A percentile compares a stretch with the other conserved stretches of the same genome.
These are phyloP conservation scores for Bufo gargarizans DNA, from an alignment of 2,113 vertebrate species.

Conservation along the genomic window DNA sequence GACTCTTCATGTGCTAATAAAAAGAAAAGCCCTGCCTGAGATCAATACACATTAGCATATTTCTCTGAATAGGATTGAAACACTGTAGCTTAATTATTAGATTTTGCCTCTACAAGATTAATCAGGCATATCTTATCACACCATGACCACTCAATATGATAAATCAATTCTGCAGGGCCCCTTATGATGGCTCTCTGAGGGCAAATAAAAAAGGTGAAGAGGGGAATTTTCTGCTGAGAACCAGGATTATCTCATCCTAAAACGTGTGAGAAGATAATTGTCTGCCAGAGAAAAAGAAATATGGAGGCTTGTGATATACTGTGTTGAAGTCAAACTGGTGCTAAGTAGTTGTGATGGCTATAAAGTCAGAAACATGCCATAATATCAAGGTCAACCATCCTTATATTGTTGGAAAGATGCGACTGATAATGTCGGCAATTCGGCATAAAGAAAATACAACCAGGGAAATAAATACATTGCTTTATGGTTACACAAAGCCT, in stretches of 20 bases:
- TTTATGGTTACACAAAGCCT: neutral
- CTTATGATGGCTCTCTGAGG: conserved; percentile 49
- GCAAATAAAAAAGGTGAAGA: conserved; percentile 55
- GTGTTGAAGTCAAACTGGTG: conserved; percentile 24
- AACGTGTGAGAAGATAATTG: conserved; percentile 48
- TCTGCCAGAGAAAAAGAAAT: conserved; percentile 44
- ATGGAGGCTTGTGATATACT: conserved; percentile 14
- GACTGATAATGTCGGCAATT: neutral
- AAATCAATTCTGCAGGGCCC: conserved; percentile 51
- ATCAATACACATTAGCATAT: conserved; percentile 55
- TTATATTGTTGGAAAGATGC: neutral
- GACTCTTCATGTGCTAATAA: conserved; percentile 47
- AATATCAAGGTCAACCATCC: conserved; percentile 14
- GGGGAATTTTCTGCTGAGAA: conserved; percentile 53
- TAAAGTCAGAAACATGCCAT: conserved; percentile 5
- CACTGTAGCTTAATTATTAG: conserved; percentile 52
- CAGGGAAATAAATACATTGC: neutral
- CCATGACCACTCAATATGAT: conserved; percentile 44
- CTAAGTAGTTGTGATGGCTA: conserved; percentile 27
- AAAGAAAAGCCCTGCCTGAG: conserved; percentile 49
- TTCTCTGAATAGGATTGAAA: conserved; percentile 39
- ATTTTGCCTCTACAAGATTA: conserved; percentile 54
- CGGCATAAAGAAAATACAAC: neutral
- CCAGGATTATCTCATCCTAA: conserved; percentile 48
- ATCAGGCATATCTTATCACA: conserved; percentile 56